phyloP scores from a whole-genome alignment of 2,888 invertebrate genomes.

The Sinelater perroti region DNA sequence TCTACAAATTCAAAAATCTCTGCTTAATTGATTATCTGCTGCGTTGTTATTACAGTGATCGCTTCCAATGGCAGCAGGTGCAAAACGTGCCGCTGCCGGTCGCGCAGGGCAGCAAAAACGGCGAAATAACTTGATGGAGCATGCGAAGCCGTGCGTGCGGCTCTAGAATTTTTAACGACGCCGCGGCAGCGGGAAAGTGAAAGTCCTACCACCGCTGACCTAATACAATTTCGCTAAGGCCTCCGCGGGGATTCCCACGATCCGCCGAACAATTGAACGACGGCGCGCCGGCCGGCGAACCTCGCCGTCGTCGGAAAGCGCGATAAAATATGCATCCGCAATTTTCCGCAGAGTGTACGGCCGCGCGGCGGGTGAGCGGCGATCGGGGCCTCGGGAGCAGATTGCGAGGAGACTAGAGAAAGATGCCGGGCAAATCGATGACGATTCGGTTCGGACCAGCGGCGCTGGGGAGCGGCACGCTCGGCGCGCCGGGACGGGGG shows the following conservation, averaged over 20 bases:
- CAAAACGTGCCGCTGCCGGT: too few relatives aligned
- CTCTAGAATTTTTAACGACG: too few relatives aligned
- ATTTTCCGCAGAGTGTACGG: conserved; percentile 29
- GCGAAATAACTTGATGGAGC: too few relatives aligned
- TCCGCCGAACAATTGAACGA: not conserved
- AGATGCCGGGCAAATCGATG: conserved; percentile 43
- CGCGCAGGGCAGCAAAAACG: too few relatives aligned
- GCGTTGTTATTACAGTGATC: too few relatives aligned
- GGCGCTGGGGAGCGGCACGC: conserved; percentile 33
- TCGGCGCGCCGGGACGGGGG: too few relatives aligned
- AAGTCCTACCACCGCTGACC: not conserved
- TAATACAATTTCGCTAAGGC: not conserved
- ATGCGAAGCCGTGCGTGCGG: too few relatives aligned
- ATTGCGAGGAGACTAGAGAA: conserved; percentile 37
- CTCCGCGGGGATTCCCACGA: not conserved
- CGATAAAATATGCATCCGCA: conserved; percentile 29
- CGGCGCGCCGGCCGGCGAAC: not conserved
- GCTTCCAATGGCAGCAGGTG: too few relatives aligned
- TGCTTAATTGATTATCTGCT: too few relatives aligned
- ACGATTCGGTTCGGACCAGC: conserved; percentile 33
- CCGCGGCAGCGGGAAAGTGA: not conserved
- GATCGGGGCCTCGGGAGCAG: conserved; percentile 26
- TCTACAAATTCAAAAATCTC: too few relatives aligned
- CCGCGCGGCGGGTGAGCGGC: conserved; percentile 7
- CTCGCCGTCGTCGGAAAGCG: not conserved